These are phyloP conservation scores for Notoglanidium macrostoma DNA, from an alignment of 2,797 vertebrate species.

Conservation along the genomic window DNA sequence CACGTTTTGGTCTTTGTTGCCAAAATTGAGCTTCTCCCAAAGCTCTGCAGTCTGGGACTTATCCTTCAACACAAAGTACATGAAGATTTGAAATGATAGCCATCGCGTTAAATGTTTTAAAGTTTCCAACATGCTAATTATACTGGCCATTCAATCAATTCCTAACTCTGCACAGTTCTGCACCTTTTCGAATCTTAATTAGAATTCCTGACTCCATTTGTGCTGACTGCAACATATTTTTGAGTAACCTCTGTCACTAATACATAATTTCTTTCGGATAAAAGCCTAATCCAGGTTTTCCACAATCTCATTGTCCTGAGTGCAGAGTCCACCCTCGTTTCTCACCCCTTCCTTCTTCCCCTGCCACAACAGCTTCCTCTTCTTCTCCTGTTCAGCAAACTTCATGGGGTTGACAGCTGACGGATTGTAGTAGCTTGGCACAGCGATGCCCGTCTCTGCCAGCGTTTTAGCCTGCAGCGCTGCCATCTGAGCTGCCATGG, in stretches of 20 bases:
- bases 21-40: slow-evolving; percentile 98
- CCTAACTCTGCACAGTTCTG: not conserved
- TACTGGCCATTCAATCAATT: not conserved
- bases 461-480: slow-evolving; percentile 94
- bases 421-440: slow-evolving; percentile 98
- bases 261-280: not conserved
- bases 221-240: not conserved
- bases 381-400: slow-evolving; percentile 97
- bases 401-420: slow-evolving; percentile 98
- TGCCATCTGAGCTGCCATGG: slow-evolving; percentile 99
- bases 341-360: slow-evolving; percentile 97
- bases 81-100: not conserved
- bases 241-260: not conserved
- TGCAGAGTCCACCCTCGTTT: not conserved
- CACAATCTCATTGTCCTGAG: not conserved
- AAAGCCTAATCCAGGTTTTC: not conserved
- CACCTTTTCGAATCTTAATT: not conserved
- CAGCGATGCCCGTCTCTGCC: slow-evolving; percentile 96
- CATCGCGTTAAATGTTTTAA: too few relatives aligned
- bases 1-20: slow-evolving; percentile 99
- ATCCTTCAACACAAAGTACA: slow-evolving; percentile 75
- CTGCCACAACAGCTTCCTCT: slow-evolving; percentile 97
- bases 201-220: not conserved
- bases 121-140: not conserved
- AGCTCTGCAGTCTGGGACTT: slow-evolving; percentile 97